Percentiles rank a stretch among this genome's conserved stretches.
Conservation (phyloP, 2,888 invertebrate species). For the Marasmarcha lunaedactyla region DNA sequence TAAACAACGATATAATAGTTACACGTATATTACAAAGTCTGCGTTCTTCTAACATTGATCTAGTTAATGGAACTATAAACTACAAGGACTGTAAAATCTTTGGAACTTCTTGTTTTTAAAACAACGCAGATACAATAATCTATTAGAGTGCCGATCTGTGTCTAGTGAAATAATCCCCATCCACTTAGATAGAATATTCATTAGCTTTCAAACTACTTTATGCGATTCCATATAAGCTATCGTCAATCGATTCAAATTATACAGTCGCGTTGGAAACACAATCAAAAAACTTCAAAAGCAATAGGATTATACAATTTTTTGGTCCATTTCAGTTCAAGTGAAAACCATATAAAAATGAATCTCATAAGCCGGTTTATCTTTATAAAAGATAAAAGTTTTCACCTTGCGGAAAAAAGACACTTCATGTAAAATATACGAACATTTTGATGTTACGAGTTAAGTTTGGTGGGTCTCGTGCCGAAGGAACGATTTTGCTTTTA, state of each 20-base stretch:
- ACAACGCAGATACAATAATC: too few species aligned
- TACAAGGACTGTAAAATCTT: too few species aligned
- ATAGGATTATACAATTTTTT: conserved; percentile 24
- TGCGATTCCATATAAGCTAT: background rate
- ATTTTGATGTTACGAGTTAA: conserved; percentile 36
- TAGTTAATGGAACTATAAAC: too few species aligned
- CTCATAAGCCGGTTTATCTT: conserved; percentile 13
- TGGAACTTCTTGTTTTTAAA: too few species aligned
- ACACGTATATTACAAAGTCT: too few species aligned
- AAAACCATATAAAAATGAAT: conserved; percentile 14
- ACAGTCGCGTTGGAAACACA: conserved; percentile 20
- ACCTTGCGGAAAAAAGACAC: conserved; percentile 22
- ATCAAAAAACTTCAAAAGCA: conserved; percentile 22
- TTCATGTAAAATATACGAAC: conserved; percentile 33
- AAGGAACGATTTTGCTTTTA: conserved; percentile 33
- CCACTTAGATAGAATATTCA: too few species aligned
- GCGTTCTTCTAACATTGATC: too few species aligned
- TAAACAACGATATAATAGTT: too few species aligned
- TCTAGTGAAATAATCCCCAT: too few species aligned
- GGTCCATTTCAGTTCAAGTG: conserved; percentile 23
- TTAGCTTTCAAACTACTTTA: too few species aligned
- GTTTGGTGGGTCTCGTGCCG: conserved; percentile 22
- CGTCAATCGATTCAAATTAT: background rate
- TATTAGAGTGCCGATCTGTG: too few species aligned
- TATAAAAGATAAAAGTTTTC: background rate